These are phyloP conservation scores for Sebastes dallii DNA, from an alignment of 2,797 vertebrate species.

Conservation along the genomic window DNA sequence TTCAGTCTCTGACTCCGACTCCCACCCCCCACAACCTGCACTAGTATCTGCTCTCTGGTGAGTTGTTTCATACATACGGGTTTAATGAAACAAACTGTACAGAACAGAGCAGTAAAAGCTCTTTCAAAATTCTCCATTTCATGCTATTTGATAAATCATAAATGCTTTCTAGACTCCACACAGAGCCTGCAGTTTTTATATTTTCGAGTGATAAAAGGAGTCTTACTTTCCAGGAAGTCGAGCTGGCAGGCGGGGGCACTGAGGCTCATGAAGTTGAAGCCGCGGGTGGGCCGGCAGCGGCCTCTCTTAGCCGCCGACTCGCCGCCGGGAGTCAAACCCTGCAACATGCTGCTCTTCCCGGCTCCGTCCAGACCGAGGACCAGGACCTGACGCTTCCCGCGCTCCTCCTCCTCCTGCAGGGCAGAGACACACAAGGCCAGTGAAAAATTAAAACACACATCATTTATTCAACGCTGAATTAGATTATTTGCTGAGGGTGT, in stretches of 20 bases:
- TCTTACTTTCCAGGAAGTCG: constrained; percentile 92
- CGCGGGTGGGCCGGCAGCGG: constrained; percentile 84
- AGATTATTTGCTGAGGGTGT: background rate
- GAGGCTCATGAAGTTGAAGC: constrained; percentile 91
- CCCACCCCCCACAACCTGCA: background rate
- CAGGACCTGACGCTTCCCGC: constrained; percentile 86
- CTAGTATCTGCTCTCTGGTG: background rate
- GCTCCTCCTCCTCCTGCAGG: constrained; percentile 68
- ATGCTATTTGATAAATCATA: constrained; percentile 9
- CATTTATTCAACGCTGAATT: background rate
- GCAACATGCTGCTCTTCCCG: constrained; percentile 92
- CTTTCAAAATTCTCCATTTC: background rate
- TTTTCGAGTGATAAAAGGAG: background rate
- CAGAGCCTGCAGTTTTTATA: background rate
- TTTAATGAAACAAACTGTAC: constrained; percentile 9
- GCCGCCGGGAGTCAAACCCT: constrained; percentile 81
- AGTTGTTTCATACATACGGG: background rate
- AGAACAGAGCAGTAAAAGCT: background rate
- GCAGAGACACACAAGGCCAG: background rate
- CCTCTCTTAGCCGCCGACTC: constrained; percentile 53
- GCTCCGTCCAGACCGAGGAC: constrained; percentile 92
- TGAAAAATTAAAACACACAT: background rate
- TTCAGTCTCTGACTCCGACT: background rate
- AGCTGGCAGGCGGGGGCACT: constrained; percentile 82
- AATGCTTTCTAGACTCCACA: background rate